These are phyloP conservation scores for Scelioninae gen. 2 DNA, from an alignment of 2,888 invertebrate genomes.

Conservation along the genomic window DNA sequence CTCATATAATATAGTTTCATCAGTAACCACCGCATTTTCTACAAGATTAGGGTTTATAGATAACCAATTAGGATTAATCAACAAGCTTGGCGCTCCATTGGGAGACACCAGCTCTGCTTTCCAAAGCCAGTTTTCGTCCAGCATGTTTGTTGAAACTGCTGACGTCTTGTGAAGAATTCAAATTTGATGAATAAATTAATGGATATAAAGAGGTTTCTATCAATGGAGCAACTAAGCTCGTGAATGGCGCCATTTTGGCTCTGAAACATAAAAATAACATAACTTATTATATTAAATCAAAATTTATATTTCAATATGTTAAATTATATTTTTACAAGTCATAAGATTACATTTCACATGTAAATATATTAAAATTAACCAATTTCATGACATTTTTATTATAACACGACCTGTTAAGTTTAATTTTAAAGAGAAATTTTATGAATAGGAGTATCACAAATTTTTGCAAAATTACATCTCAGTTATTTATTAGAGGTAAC, in stretches of 20 bases:
- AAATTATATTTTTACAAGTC: no score
- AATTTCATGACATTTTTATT: no score
- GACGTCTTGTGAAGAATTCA: conserved; percentile 13
- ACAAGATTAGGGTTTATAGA: conserved; percentile 37
- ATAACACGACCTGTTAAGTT: no score
- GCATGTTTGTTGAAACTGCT: conserved; percentile 15
- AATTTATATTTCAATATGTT: no score
- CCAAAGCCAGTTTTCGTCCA: conserved; percentile 45
- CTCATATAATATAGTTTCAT: conserved; percentile 34
- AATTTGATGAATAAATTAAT: conserved; percentile 20
- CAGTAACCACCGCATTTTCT: conserved; percentile 43
- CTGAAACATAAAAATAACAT: conserved; percentile 29
- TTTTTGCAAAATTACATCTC: no score
- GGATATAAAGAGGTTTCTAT: conserved; percentile 24
- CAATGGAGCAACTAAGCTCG: conserved; percentile 41
- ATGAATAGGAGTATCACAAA: no score
- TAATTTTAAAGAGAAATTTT: no score
- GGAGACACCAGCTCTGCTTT: conserved; percentile 33
- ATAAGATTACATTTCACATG: no score
- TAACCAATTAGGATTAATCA: conserved; percentile 40
- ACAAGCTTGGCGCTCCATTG: conserved; percentile 31
- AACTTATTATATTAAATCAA: no score
- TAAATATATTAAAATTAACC: no score
- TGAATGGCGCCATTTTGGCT: conserved; percentile 39
- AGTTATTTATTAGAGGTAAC: no score